These are phyloP conservation scores for Chunga burmeisteri DNA, from an alignment of 2,113 vertebrate species.

Conservation along the genomic window DNA sequence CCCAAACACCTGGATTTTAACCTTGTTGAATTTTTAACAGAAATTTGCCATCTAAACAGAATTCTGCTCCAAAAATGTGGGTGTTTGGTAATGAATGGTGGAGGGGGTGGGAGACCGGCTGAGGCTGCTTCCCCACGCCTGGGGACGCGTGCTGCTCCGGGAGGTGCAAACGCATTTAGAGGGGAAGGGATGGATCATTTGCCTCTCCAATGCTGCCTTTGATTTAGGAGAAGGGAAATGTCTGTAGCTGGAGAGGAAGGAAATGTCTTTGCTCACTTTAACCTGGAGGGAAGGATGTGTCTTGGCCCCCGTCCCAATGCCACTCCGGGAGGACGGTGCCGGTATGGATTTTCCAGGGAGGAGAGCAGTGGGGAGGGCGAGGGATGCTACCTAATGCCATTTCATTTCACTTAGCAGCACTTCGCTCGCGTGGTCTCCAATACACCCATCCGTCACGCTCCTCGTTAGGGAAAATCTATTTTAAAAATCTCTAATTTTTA, in stretches of 20 bases:
- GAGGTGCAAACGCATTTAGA: background rate
- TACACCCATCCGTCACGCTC: constrained; percentile 30
- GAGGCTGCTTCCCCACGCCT: background rate
- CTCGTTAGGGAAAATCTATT: constrained; percentile 69
- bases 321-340: rapidly evolving
- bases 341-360: background rate
- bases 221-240: background rate
- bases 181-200: background rate
- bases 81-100: rapidly evolving
- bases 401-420: background rate
- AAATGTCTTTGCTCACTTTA: background rate
- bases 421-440: background rate
- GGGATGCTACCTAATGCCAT: background rate
- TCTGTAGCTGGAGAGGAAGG: background rate
- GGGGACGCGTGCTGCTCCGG: background rate
- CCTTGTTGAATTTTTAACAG: background rate
- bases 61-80: background rate
- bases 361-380: background rate
- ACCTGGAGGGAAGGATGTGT: background rate
- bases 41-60: background rate
- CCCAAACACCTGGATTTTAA: background rate
- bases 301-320: background rate
- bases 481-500: constrained; percentile 59
- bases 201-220: background rate
- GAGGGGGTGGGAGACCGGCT: background rate